Evolutionary conservation across 2,797 vertebrate species (phyloP).

Genomic region (Pseudocheirus occidentalis): DNA sequence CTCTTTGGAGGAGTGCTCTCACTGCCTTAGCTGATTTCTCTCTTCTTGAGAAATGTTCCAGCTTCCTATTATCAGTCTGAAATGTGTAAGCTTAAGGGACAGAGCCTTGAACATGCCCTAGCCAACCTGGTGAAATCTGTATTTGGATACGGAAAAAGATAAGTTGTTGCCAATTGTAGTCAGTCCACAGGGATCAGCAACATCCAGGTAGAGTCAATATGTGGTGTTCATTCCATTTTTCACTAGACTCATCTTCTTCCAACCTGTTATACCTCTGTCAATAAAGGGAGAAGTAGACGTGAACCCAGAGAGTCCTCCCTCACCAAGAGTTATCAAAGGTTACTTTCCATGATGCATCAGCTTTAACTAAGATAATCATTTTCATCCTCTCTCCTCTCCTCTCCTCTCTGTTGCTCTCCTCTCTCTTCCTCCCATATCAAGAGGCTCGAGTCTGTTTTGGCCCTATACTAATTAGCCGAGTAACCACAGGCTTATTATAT

Average conservation of each 20-base stretch:
- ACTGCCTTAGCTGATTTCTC: neutral
- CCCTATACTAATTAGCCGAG: neutral
- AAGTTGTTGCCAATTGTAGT: constrained; percentile 63
- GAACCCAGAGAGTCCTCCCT: constrained; percentile 37
- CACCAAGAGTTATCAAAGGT: constrained; percentile 23
- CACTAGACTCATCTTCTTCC: constrained; percentile 44
- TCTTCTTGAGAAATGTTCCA: neutral
- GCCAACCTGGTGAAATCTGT: constrained; percentile 18
- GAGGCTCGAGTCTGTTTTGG: neutral
- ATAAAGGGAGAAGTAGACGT: constrained; percentile 19
- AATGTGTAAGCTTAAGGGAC: neutral
- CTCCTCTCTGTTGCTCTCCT: no score
- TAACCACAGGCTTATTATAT: neutral
- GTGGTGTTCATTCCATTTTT: constrained; percentile 64
- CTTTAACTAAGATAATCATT: neutral
- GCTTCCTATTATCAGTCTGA: constrained; percentile 36
- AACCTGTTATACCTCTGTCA: constrained; percentile 35
- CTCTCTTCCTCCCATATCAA: neutral
- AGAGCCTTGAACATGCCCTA: constrained; percentile 49
- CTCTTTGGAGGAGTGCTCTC: neutral
- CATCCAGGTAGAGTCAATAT: constrained; percentile 52
- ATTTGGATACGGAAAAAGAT: constrained; percentile 71
- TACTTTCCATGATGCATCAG: neutral
- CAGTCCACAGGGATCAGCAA: constrained; percentile 56
- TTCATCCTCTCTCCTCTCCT: neutral